A percentile compares a stretch with the other conserved stretches of the same genome.
Conservation (phyloP, 2,113 vertebrate genomes). For the Desmodus rotundus region DNA sequence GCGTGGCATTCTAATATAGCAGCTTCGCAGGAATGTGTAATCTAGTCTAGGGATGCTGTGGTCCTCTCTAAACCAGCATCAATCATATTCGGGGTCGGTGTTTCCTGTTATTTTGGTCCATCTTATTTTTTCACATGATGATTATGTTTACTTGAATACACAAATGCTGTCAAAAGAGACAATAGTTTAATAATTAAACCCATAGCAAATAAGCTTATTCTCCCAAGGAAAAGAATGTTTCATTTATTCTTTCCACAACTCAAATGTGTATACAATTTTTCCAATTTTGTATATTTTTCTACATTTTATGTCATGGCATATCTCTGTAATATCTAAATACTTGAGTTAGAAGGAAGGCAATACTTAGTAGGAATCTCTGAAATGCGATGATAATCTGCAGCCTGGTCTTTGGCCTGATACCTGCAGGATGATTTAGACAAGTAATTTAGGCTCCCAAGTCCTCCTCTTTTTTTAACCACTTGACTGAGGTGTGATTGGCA, state of each 20-base stretch:
- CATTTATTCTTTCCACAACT: neutral
- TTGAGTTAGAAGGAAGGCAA: neutral
- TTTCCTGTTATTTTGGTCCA: conserved; percentile 8
- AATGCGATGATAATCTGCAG: neutral
- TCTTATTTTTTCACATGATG: neutral
- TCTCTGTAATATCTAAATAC: neutral
- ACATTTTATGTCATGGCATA: neutral
- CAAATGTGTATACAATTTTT: neutral
- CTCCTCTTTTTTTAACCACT: neutral
- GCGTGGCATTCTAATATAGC: conserved; percentile 37
- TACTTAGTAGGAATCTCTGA: neutral
- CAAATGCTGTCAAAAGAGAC: neutral
- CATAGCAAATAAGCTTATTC: neutral
- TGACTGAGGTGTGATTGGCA: neutral
- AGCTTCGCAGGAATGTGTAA: conserved; percentile 3
- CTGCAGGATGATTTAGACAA: neutral
- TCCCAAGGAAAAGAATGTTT: neutral
- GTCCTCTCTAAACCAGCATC: neutral
- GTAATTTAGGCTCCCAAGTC: neutral
- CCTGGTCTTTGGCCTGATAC: neutral
- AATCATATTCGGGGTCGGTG: neutral
- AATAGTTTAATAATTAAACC: neutral
- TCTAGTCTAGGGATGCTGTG: neutral
- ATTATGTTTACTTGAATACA: conserved; percentile 18
- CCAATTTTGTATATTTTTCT: neutral